Base-by-base conservation (phyloP, 2,113 vertebrate genomes). In the Silurus meridionalis region DNA sequence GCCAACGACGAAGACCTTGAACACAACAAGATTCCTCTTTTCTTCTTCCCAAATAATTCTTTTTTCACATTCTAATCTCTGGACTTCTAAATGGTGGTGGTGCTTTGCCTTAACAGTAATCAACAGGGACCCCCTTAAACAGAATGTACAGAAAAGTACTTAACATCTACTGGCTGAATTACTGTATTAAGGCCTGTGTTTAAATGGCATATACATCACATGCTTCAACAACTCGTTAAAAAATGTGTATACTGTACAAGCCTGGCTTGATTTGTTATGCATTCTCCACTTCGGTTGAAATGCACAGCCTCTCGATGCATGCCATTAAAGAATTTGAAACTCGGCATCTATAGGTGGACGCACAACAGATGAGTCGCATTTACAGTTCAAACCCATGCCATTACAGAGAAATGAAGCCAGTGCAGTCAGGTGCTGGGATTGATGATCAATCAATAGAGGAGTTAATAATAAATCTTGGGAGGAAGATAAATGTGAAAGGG, bases 391-490 rank as follows among this genome's bases (percentile, higher is more conserved):
- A 64, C 83, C 72, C 71, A 86, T 86, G 81, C 71, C 79, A 88
- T 89, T 91, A 88, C 86, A 79, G 89, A 80, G 83, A 50, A 61
- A 48, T 37, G 50, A 28, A 57, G 81, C 52, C 80, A 82, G 84
- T 66, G 71, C 57, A 15, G 75, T 61, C 53, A 79, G 82, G 84
- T 69, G 23, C 55, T 23, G 66, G 83, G 79, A 89, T n/a, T 86
- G 84, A 89, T 74, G 86, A 83, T 67, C 50, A 67, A 89, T 91
- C 90, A 86, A 89, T 91, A 89, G 77, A 88, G 78, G 71, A 88
- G 88, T 85, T 88, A 85, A 87, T 91, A 89, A 90, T 91, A 89
- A 88, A 87, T 86, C 82, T 87, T 83, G 72, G 85, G 74, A 80
- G 63, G 86, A 86, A 89, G 85, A 90, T 85, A 83, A 88, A 85